Conservation (phyloP, 2,888 invertebrate species). For the Mythimna lalbum region DNA sequence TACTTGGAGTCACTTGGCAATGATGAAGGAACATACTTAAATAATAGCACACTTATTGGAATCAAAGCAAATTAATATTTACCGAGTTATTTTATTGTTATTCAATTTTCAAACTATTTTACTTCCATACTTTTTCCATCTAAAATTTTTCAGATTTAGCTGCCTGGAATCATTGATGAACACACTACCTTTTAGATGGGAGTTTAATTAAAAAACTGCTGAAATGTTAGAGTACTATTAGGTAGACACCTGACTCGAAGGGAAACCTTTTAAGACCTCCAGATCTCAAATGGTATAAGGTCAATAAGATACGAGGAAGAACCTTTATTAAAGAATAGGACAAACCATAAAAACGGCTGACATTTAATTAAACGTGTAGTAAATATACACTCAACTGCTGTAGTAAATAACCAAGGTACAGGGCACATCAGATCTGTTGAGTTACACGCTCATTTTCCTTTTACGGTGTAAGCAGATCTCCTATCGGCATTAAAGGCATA, state of each 20-base stretch:
- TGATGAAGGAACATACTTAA: not conserved
- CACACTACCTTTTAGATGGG: too few species aligned
- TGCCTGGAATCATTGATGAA: too few species aligned
- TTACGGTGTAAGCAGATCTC: constrained; percentile 42
- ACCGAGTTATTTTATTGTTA: not conserved
- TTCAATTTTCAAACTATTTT: not conserved
- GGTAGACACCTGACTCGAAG: not conserved
- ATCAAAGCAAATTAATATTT: not conserved
- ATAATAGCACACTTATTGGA: not conserved
- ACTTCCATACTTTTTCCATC: too few species aligned
- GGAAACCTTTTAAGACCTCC: not conserved
- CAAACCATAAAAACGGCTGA: constrained; percentile 21
- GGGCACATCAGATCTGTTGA: constrained; percentile 62
- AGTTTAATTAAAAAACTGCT: too few species aligned
- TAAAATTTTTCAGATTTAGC: too few species aligned
- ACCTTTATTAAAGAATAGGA: constrained; percentile 6
- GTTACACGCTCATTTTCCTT: constrained; percentile 48
- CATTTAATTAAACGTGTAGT: constrained; percentile 79
- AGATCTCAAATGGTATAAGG: constrained; percentile 7
- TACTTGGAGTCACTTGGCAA: too few species aligned
- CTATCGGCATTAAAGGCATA: constrained; percentile 31
- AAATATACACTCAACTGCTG: constrained; percentile 74
- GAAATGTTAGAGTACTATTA: too few species aligned
- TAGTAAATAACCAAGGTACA: constrained; percentile 66
- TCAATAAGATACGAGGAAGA: not conserved